Base-by-base conservation (phyloP, 1,140 invertebrate genomes). In the Scaptomyza graminum region DNA sequence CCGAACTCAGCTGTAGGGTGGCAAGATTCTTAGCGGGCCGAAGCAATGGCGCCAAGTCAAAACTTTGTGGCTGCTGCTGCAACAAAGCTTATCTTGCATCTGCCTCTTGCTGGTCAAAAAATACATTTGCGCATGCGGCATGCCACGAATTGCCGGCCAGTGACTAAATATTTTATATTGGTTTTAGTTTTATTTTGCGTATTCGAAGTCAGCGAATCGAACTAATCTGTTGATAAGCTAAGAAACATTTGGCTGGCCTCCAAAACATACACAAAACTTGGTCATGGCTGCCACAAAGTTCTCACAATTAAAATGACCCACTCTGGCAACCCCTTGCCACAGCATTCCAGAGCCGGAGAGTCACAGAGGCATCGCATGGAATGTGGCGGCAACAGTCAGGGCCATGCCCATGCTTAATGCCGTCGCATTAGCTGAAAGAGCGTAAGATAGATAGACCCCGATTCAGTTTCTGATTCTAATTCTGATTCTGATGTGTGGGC, bases 251-350 rank as follows among this genome's bases (percentile, higher is more conserved):
- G 52, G 52, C 65, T 63, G 65, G 71, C 65, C 71, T 74, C 57
- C 65, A 63, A 59, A 37, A 12, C 13, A 5, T 34, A 34, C 31
- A 34, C 31, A 34, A 54, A 74, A 85, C 85, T 85, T 85, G 78
- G 70, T 80, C 76, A 78, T 71, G 73, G 73, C 73, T 75, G 68
- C 64, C 43, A 63, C 52, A 77, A 54, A 85, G 78, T 87, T 85
- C 82, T 85, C 82, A 85, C 82, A 85, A 85, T 82, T 85, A 81
- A 78, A 87, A 75, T 81, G 74, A 12, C 37, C 37, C 82, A 6
- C 7, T 7, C 31, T 6, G 6, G 1, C 75, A 66, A 37, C 61
- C 44, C 62, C 51, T 70, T 41, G 31, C 31, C 81, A 60, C 68
- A 72, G 28, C 73, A 74, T 84, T 59, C 68, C 69, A 54, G 37